Base-by-base conservation (phyloP, 2,888 invertebrate species). In the Hemistola chrysoprasaria region DNA sequence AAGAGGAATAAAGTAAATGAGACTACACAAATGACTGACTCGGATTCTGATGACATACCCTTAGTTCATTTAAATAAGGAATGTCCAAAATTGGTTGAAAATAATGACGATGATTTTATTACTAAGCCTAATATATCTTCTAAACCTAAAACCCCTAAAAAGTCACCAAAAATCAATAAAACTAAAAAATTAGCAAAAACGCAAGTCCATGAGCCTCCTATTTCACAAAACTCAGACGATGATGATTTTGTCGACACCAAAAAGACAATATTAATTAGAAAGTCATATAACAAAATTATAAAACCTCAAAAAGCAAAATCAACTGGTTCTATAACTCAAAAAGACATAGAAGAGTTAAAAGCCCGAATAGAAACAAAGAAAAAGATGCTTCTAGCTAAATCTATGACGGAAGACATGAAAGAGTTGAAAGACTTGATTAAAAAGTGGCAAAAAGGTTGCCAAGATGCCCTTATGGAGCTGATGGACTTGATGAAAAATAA, bases 371-470 rank as follows among this genome's bases (percentile, higher is more conserved):
- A 78, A 40, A 58, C 54, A 1, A 91, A 90, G 53, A 83, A 87
- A 47, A 80, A 76, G 47, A 48, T 78, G 4, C 64, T 87, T 0
- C 29, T 84, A 34, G 79, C 80, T 0, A 72, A 76, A 59, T 59
- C 77, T 11, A 66, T 78, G 44, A 73, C 79, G 8, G 75, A 83
- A 31, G 90, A 90, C 23, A 79, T 84, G 0, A 80, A 80, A 45
- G 90, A 91, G 58, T 54, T 92, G 3, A 63, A 81, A 42, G 65
- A 48, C 23, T 66, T 89, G 11, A 90, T 91, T 16, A 79, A 84
- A 40, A 90, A 81, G 53, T 91, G 91, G 91, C 86, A 88, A 50
- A 79, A 71, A 36, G 90, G 89, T 1, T 91, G 91, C 47, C 90
- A 90, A 48, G 78, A 79, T 53, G 91, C 90, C 0, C 59, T 92